Percentiles rank a stretch among this genome's conserved stretches.
Conservation (phyloP, 2,797 vertebrate species). For the Amazonetta brasiliensis region DNA sequence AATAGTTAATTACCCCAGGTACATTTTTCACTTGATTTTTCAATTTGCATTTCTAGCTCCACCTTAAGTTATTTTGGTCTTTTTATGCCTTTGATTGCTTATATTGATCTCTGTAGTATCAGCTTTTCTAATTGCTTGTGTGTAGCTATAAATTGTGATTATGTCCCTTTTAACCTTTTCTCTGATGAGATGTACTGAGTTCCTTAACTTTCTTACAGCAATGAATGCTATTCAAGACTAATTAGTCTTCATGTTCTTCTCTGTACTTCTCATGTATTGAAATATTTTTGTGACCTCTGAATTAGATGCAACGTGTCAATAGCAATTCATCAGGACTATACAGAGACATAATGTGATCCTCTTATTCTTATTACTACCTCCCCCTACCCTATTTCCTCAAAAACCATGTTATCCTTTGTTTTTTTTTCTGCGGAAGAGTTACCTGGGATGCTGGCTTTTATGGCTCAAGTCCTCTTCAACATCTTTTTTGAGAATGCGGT, state of each 20-base stretch:
- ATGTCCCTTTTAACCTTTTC: constrained; percentile 68
- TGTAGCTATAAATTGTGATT: constrained; percentile 57
- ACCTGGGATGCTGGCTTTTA: not conserved
- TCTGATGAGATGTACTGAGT: constrained; percentile 53
- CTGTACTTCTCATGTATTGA: not conserved
- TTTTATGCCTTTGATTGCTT: constrained; percentile 57
- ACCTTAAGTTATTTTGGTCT: constrained; percentile 63
- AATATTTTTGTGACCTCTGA: constrained; percentile 18
- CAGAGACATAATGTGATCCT: not conserved
- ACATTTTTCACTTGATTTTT: constrained; percentile 58
- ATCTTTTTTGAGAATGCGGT: not conserved
- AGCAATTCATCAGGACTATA: not conserved
- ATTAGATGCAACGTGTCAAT: constrained; percentile 4
- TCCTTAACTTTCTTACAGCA: constrained; percentile 50
- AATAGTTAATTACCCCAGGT: constrained; percentile 51
- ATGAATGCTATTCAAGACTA: not conserved
- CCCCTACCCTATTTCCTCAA: not conserved
- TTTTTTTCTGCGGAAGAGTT: not conserved
- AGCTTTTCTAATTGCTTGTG: constrained; percentile 59
- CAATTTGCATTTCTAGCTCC: constrained; percentile 68
- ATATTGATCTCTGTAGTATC: constrained; percentile 64
- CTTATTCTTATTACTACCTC: not conserved
- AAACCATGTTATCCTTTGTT: not conserved
- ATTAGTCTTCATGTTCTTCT: constrained; percentile 1
- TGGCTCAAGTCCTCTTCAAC: not conserved